Percentiles rank a stretch among this genome's conserved stretches.
Conservation (phyloP, 2,113 vertebrate species). For the Pygoscelis adeliae region DNA sequence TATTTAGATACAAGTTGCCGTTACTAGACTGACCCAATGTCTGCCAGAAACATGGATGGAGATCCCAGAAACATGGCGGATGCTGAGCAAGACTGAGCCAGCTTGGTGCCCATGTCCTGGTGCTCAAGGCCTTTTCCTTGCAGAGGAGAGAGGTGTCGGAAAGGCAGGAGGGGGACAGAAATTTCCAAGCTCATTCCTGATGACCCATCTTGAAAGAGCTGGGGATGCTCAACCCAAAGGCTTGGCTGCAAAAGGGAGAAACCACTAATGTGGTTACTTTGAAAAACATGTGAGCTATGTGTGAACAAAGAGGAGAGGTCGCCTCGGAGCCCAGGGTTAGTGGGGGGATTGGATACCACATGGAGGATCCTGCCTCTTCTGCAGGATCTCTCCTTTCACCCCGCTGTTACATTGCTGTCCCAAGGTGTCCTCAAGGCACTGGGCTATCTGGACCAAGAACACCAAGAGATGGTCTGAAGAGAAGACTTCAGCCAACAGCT, state of each 20-base stretch:
- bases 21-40: background rate
- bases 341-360: background rate
- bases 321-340: background rate
- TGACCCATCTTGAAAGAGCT: background rate
- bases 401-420: fast-evolving
- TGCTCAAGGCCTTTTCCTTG: background rate
- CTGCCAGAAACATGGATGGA: background rate
- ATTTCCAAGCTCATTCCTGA: background rate
- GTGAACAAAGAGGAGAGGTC: background rate
- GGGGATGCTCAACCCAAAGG: background rate
- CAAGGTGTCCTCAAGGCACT: background rate
- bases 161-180: background rate
- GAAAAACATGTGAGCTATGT: background rate
- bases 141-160: background rate
- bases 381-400: background rate
- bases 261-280: background rate
- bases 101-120: background rate
- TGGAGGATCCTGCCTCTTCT: background rate
- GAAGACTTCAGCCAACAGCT: background rate
- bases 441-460: background rate
- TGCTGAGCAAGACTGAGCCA: background rate
- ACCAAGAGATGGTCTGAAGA: background rate
- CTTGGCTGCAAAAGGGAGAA: background rate
- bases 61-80: background rate
- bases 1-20: background rate